Conservation (phyloP, 1,140 invertebrate species). For the Matsumurasca onukii region DNA sequence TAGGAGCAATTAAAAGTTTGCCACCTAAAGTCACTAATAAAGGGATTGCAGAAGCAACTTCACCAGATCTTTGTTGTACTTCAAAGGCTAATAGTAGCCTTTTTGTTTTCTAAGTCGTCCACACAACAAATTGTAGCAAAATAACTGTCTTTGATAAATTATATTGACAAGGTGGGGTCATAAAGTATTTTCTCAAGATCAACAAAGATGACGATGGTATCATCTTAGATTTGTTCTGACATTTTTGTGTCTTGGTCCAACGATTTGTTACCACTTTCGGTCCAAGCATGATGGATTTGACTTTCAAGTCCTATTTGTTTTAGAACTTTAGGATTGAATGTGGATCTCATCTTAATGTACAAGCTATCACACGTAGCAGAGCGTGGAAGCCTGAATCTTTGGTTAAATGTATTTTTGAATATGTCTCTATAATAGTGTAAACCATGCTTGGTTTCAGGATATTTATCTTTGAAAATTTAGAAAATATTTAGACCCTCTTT, state of each 20-base stretch:
- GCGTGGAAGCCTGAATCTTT: slow-evolving; percentile 19
- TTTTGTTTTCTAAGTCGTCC: slow-evolving; percentile 27
- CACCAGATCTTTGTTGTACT: slow-evolving; percentile 32
- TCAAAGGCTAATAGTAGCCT: slow-evolving; percentile 30
- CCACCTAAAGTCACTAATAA: slow-evolving; percentile 28
- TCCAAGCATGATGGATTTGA: background rate
- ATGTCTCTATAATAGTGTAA: slow-evolving; percentile 24
- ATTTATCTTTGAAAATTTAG: slow-evolving; percentile 21
- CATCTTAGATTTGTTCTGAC: background rate
- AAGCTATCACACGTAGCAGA: slow-evolving; percentile 20
- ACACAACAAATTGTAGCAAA: slow-evolving; percentile 27
- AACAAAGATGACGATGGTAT: background rate
- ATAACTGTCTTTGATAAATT: too few species aligned
- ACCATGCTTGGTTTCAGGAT: slow-evolving; percentile 12
- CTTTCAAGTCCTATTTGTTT: slow-evolving; percentile 4
- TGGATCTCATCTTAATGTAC: background rate
- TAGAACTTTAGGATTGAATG: background rate
- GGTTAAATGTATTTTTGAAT: slow-evolving; percentile 31
- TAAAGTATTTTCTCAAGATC: slow-evolving; percentile 20
- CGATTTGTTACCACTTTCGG: background rate
- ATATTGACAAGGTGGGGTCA: slow-evolving; percentile 14
- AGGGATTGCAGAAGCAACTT: slow-evolving; percentile 34
- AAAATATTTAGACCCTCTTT: slow-evolving; percentile 15
- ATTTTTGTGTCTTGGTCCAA: background rate
- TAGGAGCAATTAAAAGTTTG: too few species aligned